Evolutionary conservation across 92 coral and sea anemone genomes (phyloP).

Genomic region (Epizoanthus scotinus): DNA sequence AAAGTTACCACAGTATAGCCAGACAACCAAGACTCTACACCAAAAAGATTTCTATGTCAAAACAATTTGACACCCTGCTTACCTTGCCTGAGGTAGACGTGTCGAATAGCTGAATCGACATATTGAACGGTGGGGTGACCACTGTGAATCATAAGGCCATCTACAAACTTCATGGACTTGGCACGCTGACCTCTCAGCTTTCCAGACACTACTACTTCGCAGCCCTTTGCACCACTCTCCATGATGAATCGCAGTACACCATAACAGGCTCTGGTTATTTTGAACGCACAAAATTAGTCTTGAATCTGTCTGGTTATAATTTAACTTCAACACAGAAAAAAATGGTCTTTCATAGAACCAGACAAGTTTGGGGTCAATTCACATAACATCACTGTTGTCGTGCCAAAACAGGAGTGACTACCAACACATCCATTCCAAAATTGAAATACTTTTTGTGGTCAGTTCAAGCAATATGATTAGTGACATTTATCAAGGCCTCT

Average conservation of each 20-base stretch:
- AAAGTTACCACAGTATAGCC: too few relatives aligned
- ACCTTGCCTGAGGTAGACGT: constrained; percentile 98
- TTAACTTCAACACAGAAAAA: too few relatives aligned
- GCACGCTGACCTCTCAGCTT: constrained; percentile 99
- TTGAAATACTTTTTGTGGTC: too few relatives aligned
- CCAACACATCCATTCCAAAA: too few relatives aligned
- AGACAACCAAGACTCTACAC: too few relatives aligned
- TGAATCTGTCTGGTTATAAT: too few relatives aligned
- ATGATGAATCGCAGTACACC: constrained; percentile 97
- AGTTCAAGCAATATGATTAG: too few relatives aligned
- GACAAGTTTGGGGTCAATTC: too few relatives aligned
- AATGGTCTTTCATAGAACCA: too few relatives aligned
- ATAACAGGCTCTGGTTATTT: constrained; percentile 86
- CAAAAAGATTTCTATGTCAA: neutral
- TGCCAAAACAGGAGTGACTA: too few relatives aligned
- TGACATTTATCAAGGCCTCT: too few relatives aligned
- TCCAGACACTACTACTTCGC: constrained; percentile 99
- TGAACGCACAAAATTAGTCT: neutral
- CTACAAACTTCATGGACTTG: constrained; percentile 99
- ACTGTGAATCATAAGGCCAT: constrained; percentile 98
- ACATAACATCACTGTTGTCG: too few relatives aligned
- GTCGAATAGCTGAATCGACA: constrained; percentile 96
- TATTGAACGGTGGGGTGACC: constrained; percentile 96
- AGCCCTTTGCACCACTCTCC: constrained; percentile 99
- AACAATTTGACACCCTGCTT: neutral